Percentiles rank a stretch among this genome's conserved stretches.
Evolutionary conservation across 2,113 vertebrate genomes (phyloP).

Genomic region (Oceanodroma tethys): DNA sequence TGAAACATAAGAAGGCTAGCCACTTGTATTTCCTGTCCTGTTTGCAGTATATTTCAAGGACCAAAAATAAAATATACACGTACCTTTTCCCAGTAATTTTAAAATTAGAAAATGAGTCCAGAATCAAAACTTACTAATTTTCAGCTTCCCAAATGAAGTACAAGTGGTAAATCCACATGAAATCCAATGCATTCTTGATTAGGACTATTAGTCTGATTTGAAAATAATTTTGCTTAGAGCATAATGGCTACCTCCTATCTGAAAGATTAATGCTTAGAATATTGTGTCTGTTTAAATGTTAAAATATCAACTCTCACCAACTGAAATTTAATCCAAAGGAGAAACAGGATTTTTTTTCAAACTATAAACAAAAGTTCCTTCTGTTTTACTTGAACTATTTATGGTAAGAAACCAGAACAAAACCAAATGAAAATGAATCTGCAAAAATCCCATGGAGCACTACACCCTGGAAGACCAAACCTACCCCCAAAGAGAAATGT

Average conservation of each 20-base stretch:
- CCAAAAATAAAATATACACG: background rate
- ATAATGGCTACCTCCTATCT: background rate
- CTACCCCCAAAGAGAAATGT: background rate
- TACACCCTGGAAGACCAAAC: background rate
- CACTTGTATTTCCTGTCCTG: background rate
- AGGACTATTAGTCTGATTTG: background rate
- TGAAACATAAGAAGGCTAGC: background rate
- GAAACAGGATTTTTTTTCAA: background rate
- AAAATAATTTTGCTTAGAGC: background rate
- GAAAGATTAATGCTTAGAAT: background rate
- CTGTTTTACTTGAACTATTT: constrained; percentile 17
- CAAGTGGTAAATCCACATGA: background rate
- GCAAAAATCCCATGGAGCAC: background rate
- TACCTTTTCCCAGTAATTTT: background rate
- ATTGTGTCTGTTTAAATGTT: background rate
- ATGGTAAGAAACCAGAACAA: background rate
- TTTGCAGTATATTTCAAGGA: background rate
- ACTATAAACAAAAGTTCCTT: background rate
- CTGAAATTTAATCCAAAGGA: background rate
- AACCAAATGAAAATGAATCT: constrained; percentile 46
- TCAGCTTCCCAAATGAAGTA: background rate
- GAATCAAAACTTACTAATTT: background rate
- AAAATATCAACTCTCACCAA: background rate
- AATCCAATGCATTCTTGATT: background rate
- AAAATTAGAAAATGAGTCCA: background rate